Evolutionary conservation across 1,140 invertebrate species (phyloP).

Genomic region (Lineus longissimus): DNA sequence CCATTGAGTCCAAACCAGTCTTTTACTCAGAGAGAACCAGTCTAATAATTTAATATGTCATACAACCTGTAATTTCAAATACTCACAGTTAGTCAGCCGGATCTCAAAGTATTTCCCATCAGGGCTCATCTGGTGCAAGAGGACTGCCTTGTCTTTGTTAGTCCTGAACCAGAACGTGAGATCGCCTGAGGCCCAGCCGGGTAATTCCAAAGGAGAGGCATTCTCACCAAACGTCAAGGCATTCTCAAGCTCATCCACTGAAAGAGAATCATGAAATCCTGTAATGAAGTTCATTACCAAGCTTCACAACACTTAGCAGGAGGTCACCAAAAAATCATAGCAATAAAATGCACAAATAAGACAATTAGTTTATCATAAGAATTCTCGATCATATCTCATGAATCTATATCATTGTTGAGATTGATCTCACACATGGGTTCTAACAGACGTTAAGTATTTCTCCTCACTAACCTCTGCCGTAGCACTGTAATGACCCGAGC

Average conservation of each 20-base stretch:
- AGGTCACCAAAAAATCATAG: too few relatives aligned
- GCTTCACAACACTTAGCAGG: too few relatives aligned
- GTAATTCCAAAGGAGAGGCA: conserved; percentile 85
- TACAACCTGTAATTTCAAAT: too few relatives aligned
- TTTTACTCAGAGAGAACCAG: too few relatives aligned
- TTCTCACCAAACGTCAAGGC: conserved; percentile 84
- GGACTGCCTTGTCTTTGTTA: conserved; percentile 79
- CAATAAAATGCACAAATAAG: too few relatives aligned
- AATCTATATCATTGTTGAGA: too few relatives aligned
- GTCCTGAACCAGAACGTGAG: conserved; percentile 89
- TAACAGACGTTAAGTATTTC: background rate
- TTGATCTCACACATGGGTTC: background rate
- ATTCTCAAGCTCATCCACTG: conserved; percentile 20
- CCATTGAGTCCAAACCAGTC: too few relatives aligned
- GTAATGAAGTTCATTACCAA: too few relatives aligned
- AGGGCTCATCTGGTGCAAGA: conserved; percentile 85
- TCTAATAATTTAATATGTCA: too few relatives aligned
- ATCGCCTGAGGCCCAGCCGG: conserved; percentile 85
- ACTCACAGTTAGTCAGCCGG: conserved; percentile 79
- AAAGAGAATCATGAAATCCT: too few relatives aligned
- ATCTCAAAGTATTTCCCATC: conserved; percentile 83
- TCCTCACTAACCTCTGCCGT: conserved; percentile 79
- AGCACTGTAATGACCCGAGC: conserved; percentile 83
- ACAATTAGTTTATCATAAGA: too few relatives aligned
- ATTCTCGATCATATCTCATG: too few relatives aligned